These are phyloP conservation scores for Hydrozoanthus gracilis DNA, from an alignment of 92 coral and sea anemone genomes.

Conservation along the genomic window DNA sequence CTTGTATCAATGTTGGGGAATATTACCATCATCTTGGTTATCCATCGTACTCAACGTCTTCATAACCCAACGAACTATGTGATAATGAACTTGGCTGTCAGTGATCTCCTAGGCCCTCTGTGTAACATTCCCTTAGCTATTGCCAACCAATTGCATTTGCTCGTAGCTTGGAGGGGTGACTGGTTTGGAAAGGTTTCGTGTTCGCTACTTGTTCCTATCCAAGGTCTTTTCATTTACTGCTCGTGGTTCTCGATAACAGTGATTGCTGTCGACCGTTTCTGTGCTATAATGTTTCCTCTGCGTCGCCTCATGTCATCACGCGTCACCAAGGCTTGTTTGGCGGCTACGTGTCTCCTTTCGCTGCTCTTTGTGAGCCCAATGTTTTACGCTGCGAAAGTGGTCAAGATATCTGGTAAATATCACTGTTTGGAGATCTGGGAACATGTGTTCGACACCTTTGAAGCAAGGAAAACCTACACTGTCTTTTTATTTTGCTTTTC, in stretches of 20 bases:
- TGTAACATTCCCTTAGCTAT: conserved; percentile 67
- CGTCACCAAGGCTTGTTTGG: conserved; percentile 63
- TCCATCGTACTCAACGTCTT: conserved; percentile 63
- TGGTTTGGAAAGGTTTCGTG: conserved; percentile 62
- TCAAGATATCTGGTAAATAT: conserved; percentile 47
- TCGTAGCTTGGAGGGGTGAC: conserved; percentile 68
- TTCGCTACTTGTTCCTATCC: conserved; percentile 56
- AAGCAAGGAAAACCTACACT: conserved; percentile 75
- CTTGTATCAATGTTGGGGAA: conserved; percentile 68
- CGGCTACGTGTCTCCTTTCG: conserved; percentile 78
- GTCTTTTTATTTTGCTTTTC: conserved; percentile 66
- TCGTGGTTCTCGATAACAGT: conserved; percentile 84
- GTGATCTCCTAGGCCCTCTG: conserved; percentile 68
- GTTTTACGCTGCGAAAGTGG: conserved; percentile 82
- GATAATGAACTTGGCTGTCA: conserved; percentile 75
- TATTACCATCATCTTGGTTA: conserved; percentile 62
- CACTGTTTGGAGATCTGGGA: conserved; percentile 85
- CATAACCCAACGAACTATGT: conserved; percentile 72
- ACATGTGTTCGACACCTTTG: conserved; percentile 63
- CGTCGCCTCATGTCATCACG: conserved; percentile 65
- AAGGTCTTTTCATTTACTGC: conserved; percentile 76
- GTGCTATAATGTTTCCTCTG: conserved; percentile 85
- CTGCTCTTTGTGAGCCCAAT: conserved; percentile 70
- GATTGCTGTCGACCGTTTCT: conserved; percentile 88
- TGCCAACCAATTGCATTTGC: conserved; percentile 49